Percentiles rank a stretch among this genome's conserved stretches.
Conservation (phyloP, 2,888 invertebrate species). For the Caenorhabditis doughertyi region DNA sequence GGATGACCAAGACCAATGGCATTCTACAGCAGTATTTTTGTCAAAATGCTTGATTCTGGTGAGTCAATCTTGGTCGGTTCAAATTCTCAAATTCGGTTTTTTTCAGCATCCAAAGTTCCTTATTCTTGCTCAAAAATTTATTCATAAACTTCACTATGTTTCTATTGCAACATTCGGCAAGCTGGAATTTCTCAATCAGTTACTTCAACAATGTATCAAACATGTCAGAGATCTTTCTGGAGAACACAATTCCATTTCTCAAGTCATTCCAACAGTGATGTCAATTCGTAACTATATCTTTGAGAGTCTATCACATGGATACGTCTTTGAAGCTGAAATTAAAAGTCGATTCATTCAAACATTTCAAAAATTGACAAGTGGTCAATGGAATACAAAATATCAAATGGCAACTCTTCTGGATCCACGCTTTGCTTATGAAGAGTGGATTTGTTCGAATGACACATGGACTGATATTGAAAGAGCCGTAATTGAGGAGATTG, state of each 20-base stretch:
- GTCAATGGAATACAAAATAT: background rate
- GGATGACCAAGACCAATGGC: no score
- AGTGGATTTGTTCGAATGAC: background rate
- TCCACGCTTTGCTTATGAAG: background rate
- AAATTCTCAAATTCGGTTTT: no score
- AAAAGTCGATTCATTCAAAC: background rate
- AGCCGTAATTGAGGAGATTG: background rate
- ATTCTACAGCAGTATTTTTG: no score
- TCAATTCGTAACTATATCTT: background rate
- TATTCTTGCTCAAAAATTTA: no score
- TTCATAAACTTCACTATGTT: no score
- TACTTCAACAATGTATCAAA: slow-evolving; percentile 20
- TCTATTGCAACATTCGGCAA: slow-evolving; percentile 1
- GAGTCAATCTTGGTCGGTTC: no score
- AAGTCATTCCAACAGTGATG: slow-evolving; percentile 36
- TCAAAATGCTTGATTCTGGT: no score
- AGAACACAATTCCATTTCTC: slow-evolving; percentile 24
- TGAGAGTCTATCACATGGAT: background rate
- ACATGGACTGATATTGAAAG: background rate
- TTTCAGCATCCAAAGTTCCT: no score
- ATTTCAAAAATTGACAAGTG: background rate
- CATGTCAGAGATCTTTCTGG: background rate
- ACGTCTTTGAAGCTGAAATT: background rate
- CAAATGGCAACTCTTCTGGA: background rate
- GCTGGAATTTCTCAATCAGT: slow-evolving; percentile 12